Conservation (phyloP, 2,113 vertebrate genomes). For the Zootoca vivipara region DNA sequence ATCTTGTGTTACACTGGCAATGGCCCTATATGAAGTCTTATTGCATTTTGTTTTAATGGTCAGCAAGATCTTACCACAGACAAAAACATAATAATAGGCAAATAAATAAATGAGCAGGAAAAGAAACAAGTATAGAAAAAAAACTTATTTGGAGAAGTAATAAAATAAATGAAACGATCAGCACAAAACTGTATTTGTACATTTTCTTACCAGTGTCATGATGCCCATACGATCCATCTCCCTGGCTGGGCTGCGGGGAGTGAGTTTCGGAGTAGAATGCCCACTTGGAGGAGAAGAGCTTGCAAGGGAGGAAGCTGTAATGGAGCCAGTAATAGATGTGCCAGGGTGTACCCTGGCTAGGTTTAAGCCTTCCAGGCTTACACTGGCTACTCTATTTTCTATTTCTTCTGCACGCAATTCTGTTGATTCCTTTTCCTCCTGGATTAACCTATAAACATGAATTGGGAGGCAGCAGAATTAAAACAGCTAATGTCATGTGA, state of each 20-base stretch:
- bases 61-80: neutral
- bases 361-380: constrained; percentile 96
- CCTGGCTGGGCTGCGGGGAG: constrained; percentile 90
- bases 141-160: neutral
- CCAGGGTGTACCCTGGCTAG: constrained; percentile 91
- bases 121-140: neutral
- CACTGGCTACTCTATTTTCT: constrained; percentile 95
- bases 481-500: neutral
- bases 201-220: constrained; percentile 91
- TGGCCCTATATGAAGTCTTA: neutral
- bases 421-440: constrained; percentile 98
- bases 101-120: neutral
- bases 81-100: neutral
- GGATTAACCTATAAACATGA: constrained; percentile 85
- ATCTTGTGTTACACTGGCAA: neutral
- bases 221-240: constrained; percentile 99
- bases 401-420: constrained; percentile 97
- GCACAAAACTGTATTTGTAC: neutral
- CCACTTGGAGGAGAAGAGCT: constrained; percentile 98
- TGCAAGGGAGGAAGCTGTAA: constrained; percentile 94
- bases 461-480: neutral
- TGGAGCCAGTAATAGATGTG: constrained; percentile 93
- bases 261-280: constrained; percentile 95
- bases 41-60: neutral
- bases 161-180: neutral